A percentile compares a stretch with the other conserved stretches of the same genome.
Evolutionary conservation across 2,888 invertebrate genomes (phyloP).

Genomic region (Heliconius erato): DNA sequence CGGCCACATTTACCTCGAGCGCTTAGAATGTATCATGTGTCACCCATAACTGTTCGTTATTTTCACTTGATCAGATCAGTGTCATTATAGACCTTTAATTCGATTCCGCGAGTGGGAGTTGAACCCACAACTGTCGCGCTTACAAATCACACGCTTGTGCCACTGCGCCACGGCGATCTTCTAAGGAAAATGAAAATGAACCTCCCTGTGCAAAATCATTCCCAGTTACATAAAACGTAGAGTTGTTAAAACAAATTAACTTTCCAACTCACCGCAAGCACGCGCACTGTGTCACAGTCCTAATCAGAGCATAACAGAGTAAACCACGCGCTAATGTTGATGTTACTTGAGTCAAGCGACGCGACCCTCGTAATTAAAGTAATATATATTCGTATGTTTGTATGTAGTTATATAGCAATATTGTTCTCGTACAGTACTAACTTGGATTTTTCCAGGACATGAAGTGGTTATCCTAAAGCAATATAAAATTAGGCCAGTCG

Average conservation of each 20-base stretch:
- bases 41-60: too few species aligned
- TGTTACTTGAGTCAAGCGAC: constrained; percentile 12
- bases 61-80: too few species aligned
- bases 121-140: too few species aligned
- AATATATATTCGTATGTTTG: not conserved
- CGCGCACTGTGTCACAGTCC: not conserved
- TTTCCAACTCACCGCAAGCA: not conserved
- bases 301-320: constrained; percentile 23
- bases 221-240: not conserved
- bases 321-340: constrained; percentile 20
- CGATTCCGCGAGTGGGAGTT: too few species aligned
- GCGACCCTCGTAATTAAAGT: constrained; percentile 27
- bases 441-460: not conserved
- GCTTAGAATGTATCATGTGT: too few species aligned
- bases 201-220: not conserved
- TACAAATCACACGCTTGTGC: too few species aligned
- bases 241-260: constrained; percentile 11
- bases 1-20: too few species aligned
- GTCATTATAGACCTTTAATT: too few species aligned
- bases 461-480: not conserved
- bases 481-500: not conserved
- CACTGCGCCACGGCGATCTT: too few species aligned
- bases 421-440: not conserved
- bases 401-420: not conserved
- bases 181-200: not conserved